Base-by-base conservation (phyloP, 2,113 vertebrate genomes). In the Hippopotamus amphibius region DNA sequence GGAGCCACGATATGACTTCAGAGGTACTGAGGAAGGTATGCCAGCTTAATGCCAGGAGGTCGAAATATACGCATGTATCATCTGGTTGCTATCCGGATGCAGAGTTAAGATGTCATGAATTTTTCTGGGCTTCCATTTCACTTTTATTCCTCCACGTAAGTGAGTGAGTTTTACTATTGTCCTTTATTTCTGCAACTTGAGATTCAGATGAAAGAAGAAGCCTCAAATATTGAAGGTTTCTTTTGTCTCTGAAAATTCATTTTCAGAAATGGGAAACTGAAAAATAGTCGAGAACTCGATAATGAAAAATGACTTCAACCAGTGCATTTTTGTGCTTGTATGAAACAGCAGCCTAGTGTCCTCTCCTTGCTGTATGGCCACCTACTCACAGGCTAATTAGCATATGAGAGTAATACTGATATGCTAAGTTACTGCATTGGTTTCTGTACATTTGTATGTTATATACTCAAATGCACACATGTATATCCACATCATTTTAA, bases 281-380 rank as follows among this genome's bases (percentile, higher is more conserved):
- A 4, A 28, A 96, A 91, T 12, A 81, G 65, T 21, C 90, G 72
- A 94, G 93, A 76, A 55, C 66, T 79, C 33, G 87, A 50, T 63
- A 89, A 88, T 77, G 19, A 85, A 76, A 80, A 93, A 33, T 12
- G 28, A 84, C 22, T 93, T 59, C 21, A 93, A 79, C 5, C 22
- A 16, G 6, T 13, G 15, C 16, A 71, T 12, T 71, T 74, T 37
- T 41, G 63, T 88, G 28, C 65, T 71, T n/a, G 1, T 9, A 74
- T 65, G 41, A 50, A 2, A 94, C 28, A 71, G 33, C 8, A n/a
- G 2, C 84, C 50, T 6, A 43, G n/a, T 69, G 80, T 88, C 77
- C 68, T 2, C 82, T 80, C 59, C 77, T 93, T 92, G 59, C 72
- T 95, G 80, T 17, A n/a, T 37, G 4, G 22, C 66, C 63, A 93